Base-by-base conservation (phyloP, 2,113 vertebrate species). In the Smithornis capensis region DNA sequence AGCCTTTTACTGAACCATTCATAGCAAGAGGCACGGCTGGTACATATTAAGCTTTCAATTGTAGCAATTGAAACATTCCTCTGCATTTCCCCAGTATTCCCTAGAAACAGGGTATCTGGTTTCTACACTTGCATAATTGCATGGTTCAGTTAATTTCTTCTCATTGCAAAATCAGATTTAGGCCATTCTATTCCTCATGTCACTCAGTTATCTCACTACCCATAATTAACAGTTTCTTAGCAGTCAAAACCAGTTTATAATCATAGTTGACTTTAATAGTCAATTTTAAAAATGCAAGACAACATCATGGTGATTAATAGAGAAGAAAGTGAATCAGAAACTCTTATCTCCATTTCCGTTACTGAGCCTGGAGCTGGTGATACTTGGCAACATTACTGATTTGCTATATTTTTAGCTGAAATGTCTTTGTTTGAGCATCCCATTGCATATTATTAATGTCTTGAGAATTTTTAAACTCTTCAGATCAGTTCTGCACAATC, bases 171-270 rank as follows among this genome's bases (percentile, higher is more conserved):
- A 79, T 76, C 78, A 76, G 52, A 70, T 74, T 91, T 70, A 71
- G 62, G 37, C 62, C 37, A 64, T 84, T 95, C 74, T 87, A 70
- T 67, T 91, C 44, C 44, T 74, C 64, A 19, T 38, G 55, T 83
- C 84, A 55, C 67, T 86, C 42, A 35, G 59, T 85, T 86, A 53
- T 76, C 70, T 85, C 38, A 64, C 67, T 77, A 74, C 29, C 55
- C 44, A 12, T 88, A 92, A 92, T 88, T 90, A 95, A 71, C 59
- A 82, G 42, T 74, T 93, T 83, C 76, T 83, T 63, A 88, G 68
- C 67, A 90, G 70, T 92, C 78, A 78, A 93, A 88, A 85, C 6
- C 45, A 62, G 62, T 90, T 89, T 71, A 83, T 74, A 94, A 74
- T 83, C 42, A 56, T 18, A 73, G 60, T 5, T 86, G 62, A 79